These are phyloP conservation scores for Maniola jurtina DNA, from an alignment of 1,140 invertebrate genomes.

Conservation along the genomic window DNA sequence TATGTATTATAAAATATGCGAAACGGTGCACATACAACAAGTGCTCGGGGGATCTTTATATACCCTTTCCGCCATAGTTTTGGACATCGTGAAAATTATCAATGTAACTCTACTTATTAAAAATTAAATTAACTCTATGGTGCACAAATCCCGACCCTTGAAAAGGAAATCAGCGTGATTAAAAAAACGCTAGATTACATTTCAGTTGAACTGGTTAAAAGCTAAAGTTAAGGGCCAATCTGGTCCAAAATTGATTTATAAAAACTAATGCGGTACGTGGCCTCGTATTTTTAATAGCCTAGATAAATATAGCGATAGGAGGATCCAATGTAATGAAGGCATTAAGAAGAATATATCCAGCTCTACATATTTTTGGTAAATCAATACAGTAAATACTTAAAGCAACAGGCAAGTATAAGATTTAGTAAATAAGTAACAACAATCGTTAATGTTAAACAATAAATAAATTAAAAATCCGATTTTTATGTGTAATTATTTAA, in stretches of 20 bases:
- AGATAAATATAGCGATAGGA: not conserved
- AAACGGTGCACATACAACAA: constrained; percentile 50
- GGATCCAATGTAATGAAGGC: too few relatives aligned
- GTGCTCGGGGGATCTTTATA: constrained; percentile 51
- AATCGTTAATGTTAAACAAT: too few relatives aligned
- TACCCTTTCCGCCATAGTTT: constrained; percentile 67
- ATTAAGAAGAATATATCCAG: too few relatives aligned
- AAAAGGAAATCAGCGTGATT: constrained; percentile 5
- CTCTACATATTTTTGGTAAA: too few relatives aligned
- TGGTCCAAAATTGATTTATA: not conserved
- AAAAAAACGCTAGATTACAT: not conserved
- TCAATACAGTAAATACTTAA: too few relatives aligned
- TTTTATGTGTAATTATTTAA: too few relatives aligned
- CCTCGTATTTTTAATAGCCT: not conserved
- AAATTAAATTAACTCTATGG: constrained; percentile 19
- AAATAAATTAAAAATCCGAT: too few relatives aligned
- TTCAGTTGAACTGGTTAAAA: not conserved
- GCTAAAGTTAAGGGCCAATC: not conserved
- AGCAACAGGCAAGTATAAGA: too few relatives aligned
- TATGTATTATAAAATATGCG: constrained; percentile 7
- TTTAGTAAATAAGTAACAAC: too few relatives aligned
- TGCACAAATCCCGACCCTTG: constrained; percentile 51
- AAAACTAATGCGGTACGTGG: not conserved
- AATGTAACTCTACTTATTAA: constrained; percentile 26
- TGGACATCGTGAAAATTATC: constrained; percentile 77